Percentiles rank a stretch among this genome's conserved stretches.
Evolutionary conservation across 2,888 invertebrate genomes (phyloP).

Genomic region (Trachelus troglodyta): DNA sequence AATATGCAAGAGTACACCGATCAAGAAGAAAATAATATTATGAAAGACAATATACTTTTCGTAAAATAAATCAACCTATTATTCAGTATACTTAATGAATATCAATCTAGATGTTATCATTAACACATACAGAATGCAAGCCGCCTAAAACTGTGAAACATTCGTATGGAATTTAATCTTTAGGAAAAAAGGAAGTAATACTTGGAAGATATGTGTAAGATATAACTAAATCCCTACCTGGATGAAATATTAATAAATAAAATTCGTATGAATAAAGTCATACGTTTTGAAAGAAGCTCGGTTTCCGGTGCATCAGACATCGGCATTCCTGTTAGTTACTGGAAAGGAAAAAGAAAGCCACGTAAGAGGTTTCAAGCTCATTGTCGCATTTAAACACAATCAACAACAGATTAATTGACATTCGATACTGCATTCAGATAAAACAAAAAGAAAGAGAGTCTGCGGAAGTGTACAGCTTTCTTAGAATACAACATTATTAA

Average conservation of each 20-base stretch:
- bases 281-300: background rate
- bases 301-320: background rate
- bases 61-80: conserved; percentile 1
- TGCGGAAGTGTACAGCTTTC: background rate
- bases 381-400: background rate
- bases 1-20: conserved; percentile 47
- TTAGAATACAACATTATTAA: background rate
- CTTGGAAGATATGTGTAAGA: background rate
- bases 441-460: background rate
- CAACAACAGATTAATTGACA: background rate
- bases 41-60: conserved; percentile 34
- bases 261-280: background rate
- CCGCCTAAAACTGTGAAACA: background rate
- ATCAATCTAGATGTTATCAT: background rate
- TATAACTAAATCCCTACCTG: background rate
- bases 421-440: background rate
- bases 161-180: background rate
- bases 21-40: conserved; percentile 42
- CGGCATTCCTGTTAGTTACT: background rate
- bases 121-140: background rate
- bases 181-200: background rate
- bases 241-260: background rate
- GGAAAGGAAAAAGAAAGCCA: background rate
- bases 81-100: background rate
- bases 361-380: background rate